Base-by-base conservation (phyloP, 2,888 invertebrate genomes). In the Agonum fuliginosum region DNA sequence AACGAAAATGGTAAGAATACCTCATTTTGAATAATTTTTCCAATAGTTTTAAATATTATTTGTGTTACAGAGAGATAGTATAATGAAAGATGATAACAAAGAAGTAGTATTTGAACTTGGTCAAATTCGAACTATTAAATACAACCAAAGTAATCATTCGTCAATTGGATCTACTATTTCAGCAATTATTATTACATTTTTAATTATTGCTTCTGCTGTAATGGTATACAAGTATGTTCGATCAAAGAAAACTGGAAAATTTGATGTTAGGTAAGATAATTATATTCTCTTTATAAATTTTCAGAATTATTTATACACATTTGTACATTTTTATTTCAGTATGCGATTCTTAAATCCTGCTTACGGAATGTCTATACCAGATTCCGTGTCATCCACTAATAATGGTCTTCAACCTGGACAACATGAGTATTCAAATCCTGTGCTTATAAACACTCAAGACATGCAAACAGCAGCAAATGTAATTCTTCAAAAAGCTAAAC, bases 341-440 rank as follows among this genome's bases (percentile, higher is more conserved):
- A 84, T 86, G 81, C 82, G 84, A 30, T 86, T 86, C 79, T 82
- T 84, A 78, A 86, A 86, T 80, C 85, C 85, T 3, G 79, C 81
- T 10, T 85, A 84, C 79, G 83, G 83, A 58, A 78, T 81, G 62
- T 78, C 82, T 22, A 77, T 69, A 24, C 81, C 83, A 24, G 81
- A 82, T 37, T 37, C 78, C 12, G 58, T 73, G n/a, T 14, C 46
- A 48, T 12, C 78, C 22, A 81, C 82, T 43, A 82, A 82, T 70
- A 80, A 81, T 6, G 81, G 83, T 67, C 78, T 84, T 19, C 80
- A 82, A 67, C 84, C 85, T 2, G 85, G 84, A 10, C 83, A 85
- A 78, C 85, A 86, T 73, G 86, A 86, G 76, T 86, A 85, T 69
- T 79, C 80, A 12, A 86, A 86, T 80, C 85, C 86, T 0, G 79